A percentile compares a stretch with the other conserved stretches of the same genome.
Conservation (phyloP, 1,140 invertebrate genomes). For the Drosophila pseudoobscura region DNA sequence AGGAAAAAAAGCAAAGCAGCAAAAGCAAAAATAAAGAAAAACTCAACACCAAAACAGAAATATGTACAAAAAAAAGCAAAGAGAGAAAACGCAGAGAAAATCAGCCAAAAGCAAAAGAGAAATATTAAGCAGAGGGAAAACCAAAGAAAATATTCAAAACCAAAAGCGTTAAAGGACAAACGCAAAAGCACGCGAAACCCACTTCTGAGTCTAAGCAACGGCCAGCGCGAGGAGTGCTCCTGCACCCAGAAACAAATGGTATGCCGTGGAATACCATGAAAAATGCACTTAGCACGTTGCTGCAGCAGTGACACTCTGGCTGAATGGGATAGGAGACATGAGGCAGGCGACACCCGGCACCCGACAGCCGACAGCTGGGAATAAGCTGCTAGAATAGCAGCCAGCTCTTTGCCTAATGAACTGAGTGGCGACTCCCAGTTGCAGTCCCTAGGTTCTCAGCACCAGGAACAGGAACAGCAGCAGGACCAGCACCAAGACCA, state of each 20-base stretch:
- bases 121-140: constrained; percentile 12
- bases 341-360: no score
- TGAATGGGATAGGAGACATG: no score
- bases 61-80: background rate
- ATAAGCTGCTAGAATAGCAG: background rate
- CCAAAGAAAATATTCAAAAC: background rate
- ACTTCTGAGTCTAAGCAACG: constrained; percentile 46
- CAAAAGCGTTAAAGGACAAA: constrained; percentile 4
- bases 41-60: no score
- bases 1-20: no score
- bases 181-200: constrained; percentile 22
- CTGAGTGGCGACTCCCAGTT: constrained; percentile 14
- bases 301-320: no score
- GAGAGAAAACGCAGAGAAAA: no score
- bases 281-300: no score
- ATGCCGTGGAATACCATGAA: no score
- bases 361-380: no score
- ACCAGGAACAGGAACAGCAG: no score
- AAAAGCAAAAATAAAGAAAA: background rate
- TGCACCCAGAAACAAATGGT: constrained; percentile 16
- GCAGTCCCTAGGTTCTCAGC: constrained; percentile 7
- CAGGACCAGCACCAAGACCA: no score
- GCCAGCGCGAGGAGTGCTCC: constrained; percentile 34
- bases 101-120: background rate
- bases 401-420: constrained; percentile 23